Evolutionary conservation across 2,797 vertebrate genomes (phyloP).

Genomic region (Tragopan temminckii): DNA sequence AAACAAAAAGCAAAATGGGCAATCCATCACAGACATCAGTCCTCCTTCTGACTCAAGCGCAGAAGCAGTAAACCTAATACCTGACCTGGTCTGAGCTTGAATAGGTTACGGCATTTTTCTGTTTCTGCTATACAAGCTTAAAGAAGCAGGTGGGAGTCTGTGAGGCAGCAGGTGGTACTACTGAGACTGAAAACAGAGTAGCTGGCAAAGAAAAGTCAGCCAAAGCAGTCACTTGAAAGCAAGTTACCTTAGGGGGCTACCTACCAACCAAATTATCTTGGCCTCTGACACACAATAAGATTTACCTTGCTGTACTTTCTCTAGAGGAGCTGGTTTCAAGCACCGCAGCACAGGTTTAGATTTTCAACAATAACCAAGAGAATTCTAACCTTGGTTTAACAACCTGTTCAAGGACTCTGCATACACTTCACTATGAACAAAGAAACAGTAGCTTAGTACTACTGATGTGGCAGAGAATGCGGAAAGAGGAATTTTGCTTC

Average conservation of each 20-base stretch:
- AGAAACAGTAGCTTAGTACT: neutral
- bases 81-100: neutral
- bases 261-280: neutral
- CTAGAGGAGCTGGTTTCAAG: neutral
- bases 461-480: neutral
- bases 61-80: neutral
- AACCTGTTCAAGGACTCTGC: neutral
- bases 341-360: neutral
- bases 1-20: neutral
- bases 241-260: neutral
- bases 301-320: neutral
- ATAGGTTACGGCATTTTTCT: fast-evolving
- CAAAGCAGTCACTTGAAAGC: neutral
- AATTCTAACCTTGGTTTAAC: constrained; percentile 12
- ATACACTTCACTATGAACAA: neutral
- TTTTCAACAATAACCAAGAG: neutral
- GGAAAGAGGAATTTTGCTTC: neutral
- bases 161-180: neutral
- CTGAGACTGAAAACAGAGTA: neutral
- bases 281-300: neutral
- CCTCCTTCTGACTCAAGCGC: neutral
- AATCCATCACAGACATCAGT: neutral
- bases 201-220: neutral
- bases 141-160: neutral
- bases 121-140: neutral